Base-by-base conservation (phyloP, 2,888 invertebrate species). In the Eupithecia tripunctaria region DNA sequence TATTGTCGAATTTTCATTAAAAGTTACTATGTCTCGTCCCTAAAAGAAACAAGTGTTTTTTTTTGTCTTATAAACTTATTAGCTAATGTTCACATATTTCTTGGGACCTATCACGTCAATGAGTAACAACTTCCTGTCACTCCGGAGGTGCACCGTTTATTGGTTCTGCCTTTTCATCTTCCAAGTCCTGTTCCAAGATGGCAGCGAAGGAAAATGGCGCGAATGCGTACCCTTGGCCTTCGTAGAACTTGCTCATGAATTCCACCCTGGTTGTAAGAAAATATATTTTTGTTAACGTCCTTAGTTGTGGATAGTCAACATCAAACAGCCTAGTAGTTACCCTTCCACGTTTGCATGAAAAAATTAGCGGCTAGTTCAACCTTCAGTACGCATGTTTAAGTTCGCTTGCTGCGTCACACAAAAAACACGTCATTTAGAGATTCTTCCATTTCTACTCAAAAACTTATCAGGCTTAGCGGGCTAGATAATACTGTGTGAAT, bases 211-310 rank as follows among this genome's bases (percentile, higher is more conserved):
- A 96, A 91, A 97, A 97, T 2, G 97, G 97, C n/a, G 94, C 87
- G 89, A 97, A 97, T 10, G 95, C 90, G 85, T 97, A 96, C 0
- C 97, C 97, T 67, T 95, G 95, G 4, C 97, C 97, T 56, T 95
- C 94, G 91, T 98, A 98, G 93, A 98, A 98, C 89, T 98, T 98
- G 90, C 98, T 98, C 96, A 99, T 99, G 93, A 99, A 99, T 88
- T 98, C 98, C 81, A 98, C 98, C 98, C 98, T 98, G 14, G 86
- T 21, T n/a, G 14, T 18, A n/a, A 18, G 21, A 51, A 29, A 62
- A 60, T 25, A 15, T 27, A 60, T 60, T 27, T 56, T 10, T 56
- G n/a, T 51, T n/a, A n/a, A n/a, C n/a, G n/a, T n/a, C n/a, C n/a
- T n/a, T n/a, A n/a, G n/a, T n/a, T n/a, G n/a, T n/a, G n/a, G n/a